phyloP scores from a whole-genome alignment of 2,888 invertebrate genomes.

The Embidobia sp. region DNA sequence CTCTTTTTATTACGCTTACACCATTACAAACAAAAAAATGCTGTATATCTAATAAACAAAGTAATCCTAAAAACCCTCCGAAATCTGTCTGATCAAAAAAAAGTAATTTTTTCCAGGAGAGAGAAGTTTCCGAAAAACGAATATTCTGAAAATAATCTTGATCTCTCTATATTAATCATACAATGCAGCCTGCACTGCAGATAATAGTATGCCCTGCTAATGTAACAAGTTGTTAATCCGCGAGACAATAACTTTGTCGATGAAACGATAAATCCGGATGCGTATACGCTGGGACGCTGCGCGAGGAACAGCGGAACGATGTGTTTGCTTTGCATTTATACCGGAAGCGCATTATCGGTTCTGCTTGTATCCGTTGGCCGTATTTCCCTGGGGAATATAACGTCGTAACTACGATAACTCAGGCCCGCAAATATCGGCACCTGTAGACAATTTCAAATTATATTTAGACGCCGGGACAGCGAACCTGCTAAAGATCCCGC shows the following conservation, averaged over 20 bases:
- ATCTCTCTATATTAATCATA: conserved; percentile 52
- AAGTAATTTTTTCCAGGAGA: no score
- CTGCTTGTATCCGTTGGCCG: conserved; percentile 66
- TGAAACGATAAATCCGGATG: conserved; percentile 68
- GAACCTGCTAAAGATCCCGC: conserved; percentile 7
- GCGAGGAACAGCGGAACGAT: conserved; percentile 60
- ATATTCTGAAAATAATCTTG: conserved; percentile 20
- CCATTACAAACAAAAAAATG: no score
- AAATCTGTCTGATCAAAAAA: no score
- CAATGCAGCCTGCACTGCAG: conserved; percentile 27
- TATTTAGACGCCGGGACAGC: conserved; percentile 39
- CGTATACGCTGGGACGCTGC: conserved; percentile 35
- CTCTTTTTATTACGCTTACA: no score
- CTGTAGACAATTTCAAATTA: conserved; percentile 57
- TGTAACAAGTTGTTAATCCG: conserved; percentile 71
- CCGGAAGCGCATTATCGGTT: conserved; percentile 73
- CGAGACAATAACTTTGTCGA: conserved; percentile 69
- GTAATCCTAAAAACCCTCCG: no score
- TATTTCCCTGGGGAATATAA: conserved; percentile 73
- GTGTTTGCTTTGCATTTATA: conserved; percentile 68
- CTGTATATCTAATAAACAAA: no score
- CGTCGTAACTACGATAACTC: conserved; percentile 73
- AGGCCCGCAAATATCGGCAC: conserved; percentile 44
- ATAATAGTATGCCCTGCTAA: conserved; percentile 61
- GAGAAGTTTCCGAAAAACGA: no score